Conservation (phyloP, 2,888 invertebrate species). For the Agrochola macilenta region DNA sequence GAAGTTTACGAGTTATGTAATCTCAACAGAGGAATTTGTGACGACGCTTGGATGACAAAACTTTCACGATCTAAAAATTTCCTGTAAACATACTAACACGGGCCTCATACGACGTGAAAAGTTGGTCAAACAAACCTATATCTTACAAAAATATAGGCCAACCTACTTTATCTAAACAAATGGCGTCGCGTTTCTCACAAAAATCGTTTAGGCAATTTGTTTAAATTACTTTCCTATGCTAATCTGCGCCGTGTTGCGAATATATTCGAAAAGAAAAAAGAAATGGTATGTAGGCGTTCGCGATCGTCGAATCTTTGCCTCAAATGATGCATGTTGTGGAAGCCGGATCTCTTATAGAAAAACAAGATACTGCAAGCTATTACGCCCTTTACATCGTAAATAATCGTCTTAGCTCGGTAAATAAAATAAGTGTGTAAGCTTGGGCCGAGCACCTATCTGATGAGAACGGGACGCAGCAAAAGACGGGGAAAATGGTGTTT, state of each 20-base stretch:
- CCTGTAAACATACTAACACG: slow-evolving; percentile 68
- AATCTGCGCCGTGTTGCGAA: slow-evolving; percentile 85
- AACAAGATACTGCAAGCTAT: slow-evolving; percentile 86
- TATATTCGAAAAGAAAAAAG: slow-evolving; percentile 80
- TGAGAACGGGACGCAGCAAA: slow-evolving; percentile 82
- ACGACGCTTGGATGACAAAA: slow-evolving; percentile 71
- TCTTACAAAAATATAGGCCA: slow-evolving; percentile 72
- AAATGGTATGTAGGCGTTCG: slow-evolving; percentile 75
- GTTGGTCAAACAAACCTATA: slow-evolving; percentile 70
- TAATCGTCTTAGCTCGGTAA: slow-evolving; percentile 87
- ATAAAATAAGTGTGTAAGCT: slow-evolving; percentile 87
- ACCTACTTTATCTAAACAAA: slow-evolving; percentile 80
- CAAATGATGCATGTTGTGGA: slow-evolving; percentile 84
- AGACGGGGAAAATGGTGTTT: slow-evolving; percentile 85
- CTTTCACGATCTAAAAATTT: slow-evolving; percentile 69
- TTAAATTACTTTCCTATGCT: slow-evolving; percentile 89
- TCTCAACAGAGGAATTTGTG: slow-evolving; percentile 74
- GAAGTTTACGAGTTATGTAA: slow-evolving; percentile 76
- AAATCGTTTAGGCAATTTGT: slow-evolving; percentile 88
- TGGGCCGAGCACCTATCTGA: slow-evolving; percentile 86
- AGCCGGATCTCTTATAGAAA: slow-evolving; percentile 80
- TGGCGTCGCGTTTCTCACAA: slow-evolving; percentile 81
- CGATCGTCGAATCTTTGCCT: slow-evolving; percentile 78
- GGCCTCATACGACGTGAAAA: slow-evolving; percentile 65
- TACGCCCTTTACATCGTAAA: slow-evolving; percentile 88